Conservation (phyloP, 2,888 invertebrate genomes). For the Siphonodentalium dalli region DNA sequence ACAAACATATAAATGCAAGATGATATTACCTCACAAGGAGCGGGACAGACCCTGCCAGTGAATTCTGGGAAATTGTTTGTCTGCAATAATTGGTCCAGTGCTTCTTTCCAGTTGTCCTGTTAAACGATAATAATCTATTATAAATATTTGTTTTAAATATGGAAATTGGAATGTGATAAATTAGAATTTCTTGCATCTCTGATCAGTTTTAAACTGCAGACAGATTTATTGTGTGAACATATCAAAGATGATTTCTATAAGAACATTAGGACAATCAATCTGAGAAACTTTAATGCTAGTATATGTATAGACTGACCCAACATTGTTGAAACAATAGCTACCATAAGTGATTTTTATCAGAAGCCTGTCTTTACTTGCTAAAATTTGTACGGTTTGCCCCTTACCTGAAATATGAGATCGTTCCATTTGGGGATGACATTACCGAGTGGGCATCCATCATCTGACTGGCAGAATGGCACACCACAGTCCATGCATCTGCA, state of each 20-base stretch:
- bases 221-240: background rate
- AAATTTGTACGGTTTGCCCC: too few relatives aligned
- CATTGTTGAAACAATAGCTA: too few relatives aligned
- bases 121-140: constrained; percentile 2
- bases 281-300: background rate
- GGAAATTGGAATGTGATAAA: background rate
- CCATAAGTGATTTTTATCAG: too few relatives aligned
- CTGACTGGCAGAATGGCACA: constrained; percentile 96
- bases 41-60: constrained; percentile 83
- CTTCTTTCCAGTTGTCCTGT: constrained; percentile 91
- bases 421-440: constrained; percentile 99
- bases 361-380: too few relatives aligned
- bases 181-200: too few relatives aligned
- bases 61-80: constrained; percentile 99
- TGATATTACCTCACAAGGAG: constrained; percentile 83
- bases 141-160: background rate
- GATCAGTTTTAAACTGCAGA: too few relatives aligned
- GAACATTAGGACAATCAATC: background rate
- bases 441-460: constrained; percentile 94
- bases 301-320: too few relatives aligned
- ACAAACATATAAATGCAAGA: too few relatives aligned
- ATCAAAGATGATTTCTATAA: background rate
- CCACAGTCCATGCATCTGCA: constrained; percentile 95
- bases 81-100: constrained; percentile 88
- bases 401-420: constrained; percentile 82